Base-by-base conservation (phyloP, 2,888 invertebrate genomes). In the Aspidapion aeneum region DNA sequence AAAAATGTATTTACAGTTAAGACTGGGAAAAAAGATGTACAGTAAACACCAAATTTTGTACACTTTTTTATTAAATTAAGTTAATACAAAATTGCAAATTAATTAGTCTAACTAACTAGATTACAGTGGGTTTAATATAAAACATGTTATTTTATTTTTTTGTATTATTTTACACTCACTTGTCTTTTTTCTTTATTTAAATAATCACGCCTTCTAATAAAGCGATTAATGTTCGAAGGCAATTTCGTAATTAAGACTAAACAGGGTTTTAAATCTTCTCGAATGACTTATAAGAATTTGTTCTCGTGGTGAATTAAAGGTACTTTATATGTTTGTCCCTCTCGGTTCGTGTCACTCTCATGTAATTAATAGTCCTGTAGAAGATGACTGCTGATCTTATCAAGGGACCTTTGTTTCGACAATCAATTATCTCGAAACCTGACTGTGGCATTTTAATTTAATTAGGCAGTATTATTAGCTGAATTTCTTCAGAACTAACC, bases 401-500 rank as follows among this genome's bases (percentile, higher is more conserved):
- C 63, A 60, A 60, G 54, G 57, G 57, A 60, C 60, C 54, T 63
- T 60, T 63, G 63, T 63, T 63, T 63, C 63, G 57, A 63, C 63
- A 60, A 63, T 63, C 60, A 63, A 60, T 60, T 61, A 63, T 63
- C 56, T 63, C 55, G 56, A 35, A 35, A 60, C 56, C 22, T 60
- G 63, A 63, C 63, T 63, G 18, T 52, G 64, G 64, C 61, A 64
- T 64, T 64, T 62, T 64, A 64, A 64, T 64, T 64, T 64, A 64
- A 64, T 64, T 64, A 61, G 61, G 61, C 58, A 61, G 61, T 61
- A 19, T 52, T 52, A 52, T 52, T 52, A 52, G 52, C 19, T 19
- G 18, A 19, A 19, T 52, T 52, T 52, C 52, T 17, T 52, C 19
- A 17, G 52, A 19, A 52, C 52, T 52, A 19, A 52, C 52, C 18